Evolutionary conservation across 1,140 invertebrate species (phyloP).

Genomic region (Drosophila pseudoobscura): DNA sequence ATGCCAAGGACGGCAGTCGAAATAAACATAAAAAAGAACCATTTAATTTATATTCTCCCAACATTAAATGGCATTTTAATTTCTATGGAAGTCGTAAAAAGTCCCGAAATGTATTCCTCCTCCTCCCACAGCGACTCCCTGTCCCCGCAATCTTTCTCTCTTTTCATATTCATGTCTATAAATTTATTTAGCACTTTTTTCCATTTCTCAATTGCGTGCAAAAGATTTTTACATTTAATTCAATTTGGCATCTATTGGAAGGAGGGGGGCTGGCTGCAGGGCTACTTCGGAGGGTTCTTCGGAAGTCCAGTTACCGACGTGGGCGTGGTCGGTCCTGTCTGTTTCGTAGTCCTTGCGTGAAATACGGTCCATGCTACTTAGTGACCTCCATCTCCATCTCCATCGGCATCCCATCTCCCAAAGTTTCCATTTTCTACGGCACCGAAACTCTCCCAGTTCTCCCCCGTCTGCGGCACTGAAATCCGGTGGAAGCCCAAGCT

Average conservation of each 20-base stretch:
- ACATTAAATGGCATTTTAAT: slow-evolving; percentile 62
- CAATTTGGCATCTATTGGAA: slow-evolving; percentile 53
- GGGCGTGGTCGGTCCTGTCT: slow-evolving; percentile 46
- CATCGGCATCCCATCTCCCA: too few relatives aligned
- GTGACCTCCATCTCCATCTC: slow-evolving; percentile 3
- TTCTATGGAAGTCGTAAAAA: slow-evolving; percentile 61
- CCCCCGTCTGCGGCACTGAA: slow-evolving; percentile 14
- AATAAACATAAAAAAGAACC: slow-evolving; percentile 54
- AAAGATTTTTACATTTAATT: slow-evolving; percentile 81
- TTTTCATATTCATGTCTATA: slow-evolving; percentile 57
- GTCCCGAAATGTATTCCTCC: slow-evolving; percentile 18
- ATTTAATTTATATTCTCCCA: slow-evolving; percentile 54
- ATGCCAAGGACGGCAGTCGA: slow-evolving; percentile 17
- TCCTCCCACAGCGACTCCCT: too few relatives aligned
- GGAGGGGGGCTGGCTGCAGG: background rate
- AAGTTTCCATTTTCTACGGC: too few relatives aligned
- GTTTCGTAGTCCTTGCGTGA: slow-evolving; percentile 56
- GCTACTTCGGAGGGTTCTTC: slow-evolving; percentile 6
- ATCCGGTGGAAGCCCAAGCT: slow-evolving; percentile 45
- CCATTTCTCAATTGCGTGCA: slow-evolving; percentile 56
- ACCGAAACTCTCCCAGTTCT: background rate
- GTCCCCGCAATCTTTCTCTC: background rate
- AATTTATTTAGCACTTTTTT: slow-evolving; percentile 54
- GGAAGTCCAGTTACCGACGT: slow-evolving; percentile 2
- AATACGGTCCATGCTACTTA: slow-evolving; percentile 53